Evolutionary conservation across 92 coral and sea anemone species (phyloP), one percentile per base, ranked within the genome.

Genomic region (Bergia sp.): DNA sequence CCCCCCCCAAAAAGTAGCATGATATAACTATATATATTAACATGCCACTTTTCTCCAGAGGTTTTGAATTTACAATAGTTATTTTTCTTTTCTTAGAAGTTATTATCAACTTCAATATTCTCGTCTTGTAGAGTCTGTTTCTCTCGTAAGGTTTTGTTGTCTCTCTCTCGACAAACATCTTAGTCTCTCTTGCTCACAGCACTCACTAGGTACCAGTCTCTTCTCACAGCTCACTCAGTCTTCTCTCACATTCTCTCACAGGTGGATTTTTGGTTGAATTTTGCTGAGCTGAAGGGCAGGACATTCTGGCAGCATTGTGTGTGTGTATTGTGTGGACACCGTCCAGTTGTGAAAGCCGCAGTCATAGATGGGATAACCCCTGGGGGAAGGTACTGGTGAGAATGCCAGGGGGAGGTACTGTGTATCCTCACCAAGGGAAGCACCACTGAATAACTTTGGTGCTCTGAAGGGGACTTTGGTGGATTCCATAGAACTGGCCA

Each of bases 201-300:
- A 47, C 78, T 84, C 87, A 45, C 77, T 84, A 74, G 37, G 78
- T 72, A 71, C 45, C 87, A 71, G 87, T 84, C 87, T 84, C 64
- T 69, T 44, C 79, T 84, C 79, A 45, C 79, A 84, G 87, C 87
- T 71, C 79, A 71, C 78, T 71, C 43, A 84, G 87, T 84, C 79
- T 84, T 84, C 87, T 84, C 87, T 84, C 87, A 84, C 87, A 84
- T 84, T 84, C 87, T 71, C 87, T 69, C 79, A 69, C 87, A 69
- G 75, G 45, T 84, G 87, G 87, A 76, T 53, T 53, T 11, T 53
- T 72, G 66, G 77, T 84, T 71, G 79, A 84, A 84, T 69, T 45
- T 65, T 69, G 36, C 75, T 13, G 87, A 84, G 87, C 87, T 84
- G 87, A 84, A 10, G 77, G 87, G 23, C 79, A 84, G 66, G 72